Evolutionary conservation across 2,113 vertebrate species (phyloP).

Genomic region (Stegastes partitus): DNA sequence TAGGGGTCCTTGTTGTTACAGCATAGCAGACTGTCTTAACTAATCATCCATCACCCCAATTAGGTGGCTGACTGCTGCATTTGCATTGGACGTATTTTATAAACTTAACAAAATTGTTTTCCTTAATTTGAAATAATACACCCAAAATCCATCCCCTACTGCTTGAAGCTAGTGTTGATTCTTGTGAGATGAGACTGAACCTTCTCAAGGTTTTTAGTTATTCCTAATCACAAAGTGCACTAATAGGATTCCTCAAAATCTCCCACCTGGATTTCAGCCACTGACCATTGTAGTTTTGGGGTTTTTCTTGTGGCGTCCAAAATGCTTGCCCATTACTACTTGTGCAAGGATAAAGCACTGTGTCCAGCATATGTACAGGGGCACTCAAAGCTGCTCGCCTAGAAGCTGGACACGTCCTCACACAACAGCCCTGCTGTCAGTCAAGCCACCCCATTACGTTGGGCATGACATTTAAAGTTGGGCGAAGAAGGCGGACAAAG

Average conservation of each 20-base stretch:
- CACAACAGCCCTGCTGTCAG: slow-evolving; percentile 75
- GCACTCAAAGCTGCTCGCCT: slow-evolving; percentile 67
- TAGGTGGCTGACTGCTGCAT: neutral
- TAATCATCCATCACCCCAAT: neutral
- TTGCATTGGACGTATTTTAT: neutral
- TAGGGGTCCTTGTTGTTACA: neutral
- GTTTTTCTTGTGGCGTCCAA: neutral
- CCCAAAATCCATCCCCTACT: too few relatives aligned
- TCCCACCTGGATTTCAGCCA: slow-evolving; percentile 3
- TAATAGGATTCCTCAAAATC: neutral
- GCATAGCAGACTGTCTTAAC: neutral
- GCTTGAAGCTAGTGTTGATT: neutral
- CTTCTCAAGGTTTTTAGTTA: neutral
- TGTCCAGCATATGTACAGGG: slow-evolving; percentile 58
- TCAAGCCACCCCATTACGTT: slow-evolving; percentile 73
- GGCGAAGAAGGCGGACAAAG: slow-evolving; percentile 75
- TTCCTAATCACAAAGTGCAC: neutral
- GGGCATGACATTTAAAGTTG: slow-evolving; percentile 84
- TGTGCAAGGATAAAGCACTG: slow-evolving; percentile 13
- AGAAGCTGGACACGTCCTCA: slow-evolving; percentile 78
- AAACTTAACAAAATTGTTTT: too few relatives aligned
- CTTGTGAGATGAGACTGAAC: neutral
- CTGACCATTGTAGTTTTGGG: slow-evolving; percentile 7
- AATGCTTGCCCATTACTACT: neutral
- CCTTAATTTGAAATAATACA: too few relatives aligned